Percentiles rank a stretch among this genome's conserved stretches.
These are phyloP conservation scores for Leucopsar rothschildi DNA, from an alignment of 2,113 vertebrate species.

Conservation along the genomic window DNA sequence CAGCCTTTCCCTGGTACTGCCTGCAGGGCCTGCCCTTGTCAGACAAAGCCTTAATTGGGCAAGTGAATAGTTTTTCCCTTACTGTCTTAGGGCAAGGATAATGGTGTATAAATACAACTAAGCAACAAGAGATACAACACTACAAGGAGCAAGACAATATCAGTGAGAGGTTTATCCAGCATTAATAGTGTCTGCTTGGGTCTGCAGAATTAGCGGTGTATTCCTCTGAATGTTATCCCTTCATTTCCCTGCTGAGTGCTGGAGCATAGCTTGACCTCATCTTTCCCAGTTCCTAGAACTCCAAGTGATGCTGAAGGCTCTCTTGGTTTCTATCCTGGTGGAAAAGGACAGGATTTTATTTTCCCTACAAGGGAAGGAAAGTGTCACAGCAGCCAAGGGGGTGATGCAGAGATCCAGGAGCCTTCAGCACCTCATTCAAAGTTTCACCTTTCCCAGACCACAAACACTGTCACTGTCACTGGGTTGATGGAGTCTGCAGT, in stretches of 20 bases:
- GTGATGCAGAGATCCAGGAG: not conserved
- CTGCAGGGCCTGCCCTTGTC: slow-evolving; percentile 23
- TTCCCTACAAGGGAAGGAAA: not conserved
- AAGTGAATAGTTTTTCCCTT: not conserved
- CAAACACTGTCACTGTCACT: not conserved
- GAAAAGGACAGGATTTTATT: not conserved
- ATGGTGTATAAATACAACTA: slow-evolving; percentile 26
- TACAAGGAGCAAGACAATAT: not conserved
- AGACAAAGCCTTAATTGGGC: not conserved
- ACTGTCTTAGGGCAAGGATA: slow-evolving; percentile 1
- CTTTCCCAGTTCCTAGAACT: not conserved
- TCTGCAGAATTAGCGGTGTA: not conserved
- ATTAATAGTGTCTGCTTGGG: not conserved
- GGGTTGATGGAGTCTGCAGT: not conserved
- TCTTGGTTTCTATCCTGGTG: not conserved
- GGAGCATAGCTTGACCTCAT: not conserved
- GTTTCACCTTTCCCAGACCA: not conserved
- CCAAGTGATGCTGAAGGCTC: not conserved
- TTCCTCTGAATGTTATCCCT: not conserved
- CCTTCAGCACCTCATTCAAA: not conserved
- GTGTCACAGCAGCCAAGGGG: accelerated
- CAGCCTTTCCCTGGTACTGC: not conserved
- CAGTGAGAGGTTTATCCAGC: not conserved
- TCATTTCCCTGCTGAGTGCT: not conserved
- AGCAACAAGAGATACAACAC: not conserved